Percentiles rank a stretch among this genome's conserved stretches.
phyloP scores from a whole-genome alignment of 1,140 invertebrate species.

The Aphelinus atriplicis region DNA sequence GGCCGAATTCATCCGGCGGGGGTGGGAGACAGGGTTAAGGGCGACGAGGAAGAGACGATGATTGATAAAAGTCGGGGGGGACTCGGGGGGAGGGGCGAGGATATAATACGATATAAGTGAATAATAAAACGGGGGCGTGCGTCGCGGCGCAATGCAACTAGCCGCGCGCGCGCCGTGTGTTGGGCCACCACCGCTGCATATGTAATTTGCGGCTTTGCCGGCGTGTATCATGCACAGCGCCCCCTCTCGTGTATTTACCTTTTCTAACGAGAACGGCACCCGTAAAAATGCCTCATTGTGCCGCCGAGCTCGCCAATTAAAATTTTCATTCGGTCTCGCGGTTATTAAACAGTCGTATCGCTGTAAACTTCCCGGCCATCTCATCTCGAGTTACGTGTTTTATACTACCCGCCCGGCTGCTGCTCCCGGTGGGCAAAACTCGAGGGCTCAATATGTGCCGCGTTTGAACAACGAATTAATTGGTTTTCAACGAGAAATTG shows the following conservation, averaged over 20 bases:
- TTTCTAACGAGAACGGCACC: background rate
- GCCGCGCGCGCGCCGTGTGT: background rate
- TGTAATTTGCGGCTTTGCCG: conserved; percentile 26
- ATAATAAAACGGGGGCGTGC: conserved; percentile 32
- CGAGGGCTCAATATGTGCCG: too few relatives aligned
- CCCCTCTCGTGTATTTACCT: background rate
- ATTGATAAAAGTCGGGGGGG: conserved; percentile 29
- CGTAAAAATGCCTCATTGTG: conserved; percentile 20
- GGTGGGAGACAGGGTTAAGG: too few relatives aligned
- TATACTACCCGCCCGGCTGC: too few relatives aligned
- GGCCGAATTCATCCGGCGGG: too few relatives aligned
- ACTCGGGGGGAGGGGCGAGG: too few relatives aligned
- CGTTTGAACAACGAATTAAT: too few relatives aligned
- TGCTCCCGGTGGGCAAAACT: too few relatives aligned
- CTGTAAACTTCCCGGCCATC: background rate
- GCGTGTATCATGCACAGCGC: background rate
- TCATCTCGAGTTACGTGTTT: too few relatives aligned
- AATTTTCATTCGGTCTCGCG: conserved; percentile 9
- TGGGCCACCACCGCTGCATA: background rate
- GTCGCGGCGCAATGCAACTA: conserved; percentile 7
- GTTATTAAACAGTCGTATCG: conserved; percentile 12
- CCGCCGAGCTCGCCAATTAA: conserved; percentile 7
- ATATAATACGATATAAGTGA: conserved; percentile 1
- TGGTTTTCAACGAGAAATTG: too few relatives aligned
- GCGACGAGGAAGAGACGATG: conserved; percentile 15